Conservation (phyloP, 2,888 invertebrate species). For the Nebria salina region DNA sequence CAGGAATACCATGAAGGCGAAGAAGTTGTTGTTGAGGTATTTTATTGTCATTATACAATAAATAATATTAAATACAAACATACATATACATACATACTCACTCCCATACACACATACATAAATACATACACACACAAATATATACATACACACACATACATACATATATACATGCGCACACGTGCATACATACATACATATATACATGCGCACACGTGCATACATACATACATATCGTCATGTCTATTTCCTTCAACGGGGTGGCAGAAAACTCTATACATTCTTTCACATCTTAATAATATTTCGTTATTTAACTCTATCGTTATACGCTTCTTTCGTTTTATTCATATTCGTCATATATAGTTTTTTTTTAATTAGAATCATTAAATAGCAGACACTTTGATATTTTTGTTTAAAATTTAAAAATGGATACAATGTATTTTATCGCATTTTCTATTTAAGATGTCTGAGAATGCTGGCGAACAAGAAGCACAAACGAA, state of each 20-base stretch:
- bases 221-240: background rate
- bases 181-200: too few species aligned
- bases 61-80: constrained; percentile 2
- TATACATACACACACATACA: too few species aligned
- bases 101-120: too few species aligned
- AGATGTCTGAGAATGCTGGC: constrained; percentile 44
- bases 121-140: background rate
- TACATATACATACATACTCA: too few species aligned
- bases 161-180: too few species aligned
- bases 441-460: background rate
- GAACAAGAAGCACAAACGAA: constrained; percentile 12
- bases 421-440: background rate
- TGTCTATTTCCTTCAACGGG: too few species aligned
- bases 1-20: constrained; percentile 73
- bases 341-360: background rate
- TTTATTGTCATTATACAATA: constrained; percentile 16
- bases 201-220: too few species aligned
- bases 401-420: too few species aligned
- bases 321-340: too few species aligned
- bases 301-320: too few species aligned
- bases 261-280: too few species aligned
- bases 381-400: background rate
- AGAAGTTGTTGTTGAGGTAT: constrained; percentile 73
- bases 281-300: too few species aligned
- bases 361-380: background rate